phyloP scores from a whole-genome alignment of 2,113 vertebrate genomes.

The Hassar affinis region DNA sequence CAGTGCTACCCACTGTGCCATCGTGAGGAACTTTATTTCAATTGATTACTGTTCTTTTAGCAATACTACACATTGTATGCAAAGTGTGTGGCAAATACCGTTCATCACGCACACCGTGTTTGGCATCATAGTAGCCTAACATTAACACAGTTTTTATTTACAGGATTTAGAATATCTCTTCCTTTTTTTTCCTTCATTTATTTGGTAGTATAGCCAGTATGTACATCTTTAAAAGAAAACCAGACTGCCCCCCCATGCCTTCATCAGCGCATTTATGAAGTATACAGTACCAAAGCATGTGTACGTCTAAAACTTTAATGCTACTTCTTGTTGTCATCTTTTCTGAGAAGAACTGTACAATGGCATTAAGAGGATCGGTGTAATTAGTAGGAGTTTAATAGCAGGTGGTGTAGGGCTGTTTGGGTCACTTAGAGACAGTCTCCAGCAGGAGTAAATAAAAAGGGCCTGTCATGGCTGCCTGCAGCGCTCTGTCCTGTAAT shows the following conservation, averaged over 20 bases:
- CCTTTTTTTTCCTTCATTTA: too few relatives aligned
- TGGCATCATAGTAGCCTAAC: background rate
- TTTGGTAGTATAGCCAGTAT: background rate
- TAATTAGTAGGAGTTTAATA: constrained; percentile 49
- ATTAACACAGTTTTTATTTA: background rate
- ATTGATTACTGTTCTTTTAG: background rate
- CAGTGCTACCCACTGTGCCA: background rate
- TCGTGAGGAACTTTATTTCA: background rate
- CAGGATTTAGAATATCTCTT: background rate
- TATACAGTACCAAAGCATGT: background rate
- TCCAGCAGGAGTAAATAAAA: constrained; percentile 63
- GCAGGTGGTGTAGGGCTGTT: constrained; percentile 48
- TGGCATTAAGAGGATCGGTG: constrained; percentile 29
- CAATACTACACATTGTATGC: background rate
- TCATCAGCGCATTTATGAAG: background rate
- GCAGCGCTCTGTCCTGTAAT: constrained; percentile 71
- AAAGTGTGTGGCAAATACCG: background rate
- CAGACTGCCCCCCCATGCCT: background rate
- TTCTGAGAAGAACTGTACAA: constrained; percentile 18
- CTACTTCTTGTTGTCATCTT: constrained; percentile 14
- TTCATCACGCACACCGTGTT: too few relatives aligned
- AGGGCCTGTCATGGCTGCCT: constrained; percentile 69
- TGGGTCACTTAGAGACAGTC: constrained; percentile 70
- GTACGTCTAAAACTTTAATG: background rate
- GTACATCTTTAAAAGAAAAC: background rate